Evolutionary conservation across 2,797 vertebrate species (phyloP), one percentile per base, ranked within the genome.

Genomic region (Serranus cabrilla): DNA sequence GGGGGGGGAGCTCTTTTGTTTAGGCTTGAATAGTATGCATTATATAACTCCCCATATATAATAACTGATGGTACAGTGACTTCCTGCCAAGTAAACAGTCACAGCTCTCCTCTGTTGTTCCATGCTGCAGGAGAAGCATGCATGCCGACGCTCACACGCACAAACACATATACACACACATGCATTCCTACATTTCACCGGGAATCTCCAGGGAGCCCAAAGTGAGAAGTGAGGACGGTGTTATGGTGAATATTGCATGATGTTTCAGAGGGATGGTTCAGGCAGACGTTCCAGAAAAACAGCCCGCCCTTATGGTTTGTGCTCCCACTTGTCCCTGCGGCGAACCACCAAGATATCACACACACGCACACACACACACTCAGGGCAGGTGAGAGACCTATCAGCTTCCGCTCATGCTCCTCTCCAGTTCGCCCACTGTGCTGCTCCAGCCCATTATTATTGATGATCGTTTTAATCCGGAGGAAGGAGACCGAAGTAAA

Each of bases 401-500:
- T 88, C 84, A 85, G 83, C 72, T 71, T 76, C 59, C 17, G 12
- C 59, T 74, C 69, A 31, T 31, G 56, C 83, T 71, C 46, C 18
- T 73, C 76, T 55, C 70, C 78, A 59, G 78, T 84, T 88, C 68
- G 71, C 88, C 69, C 76, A 66, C 78, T 73, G 82, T 1, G 67
- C 63, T 27, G 76, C 81, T 85, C 74, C 80, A 77, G 73, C 83
- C 76, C 89, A 91, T 92, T 89, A 90, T 87, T 94, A 93, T 89
- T 88, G 90, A 93, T 91, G 90, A 89, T 84, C 76, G 89, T 88
- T 87, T 91, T 87, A 90, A 91, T 91, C 88, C 86, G 20, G 73
- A 78, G 85, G 87, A 88, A 86, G 83, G 80, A 78, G 80, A 83
- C 73, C 0, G 61, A 76, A 87, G 75, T 78, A 71, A 34, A 78